Evolutionary conservation across 2,888 invertebrate genomes (phyloP).

Genomic region (Anthoptus insignis): DNA sequence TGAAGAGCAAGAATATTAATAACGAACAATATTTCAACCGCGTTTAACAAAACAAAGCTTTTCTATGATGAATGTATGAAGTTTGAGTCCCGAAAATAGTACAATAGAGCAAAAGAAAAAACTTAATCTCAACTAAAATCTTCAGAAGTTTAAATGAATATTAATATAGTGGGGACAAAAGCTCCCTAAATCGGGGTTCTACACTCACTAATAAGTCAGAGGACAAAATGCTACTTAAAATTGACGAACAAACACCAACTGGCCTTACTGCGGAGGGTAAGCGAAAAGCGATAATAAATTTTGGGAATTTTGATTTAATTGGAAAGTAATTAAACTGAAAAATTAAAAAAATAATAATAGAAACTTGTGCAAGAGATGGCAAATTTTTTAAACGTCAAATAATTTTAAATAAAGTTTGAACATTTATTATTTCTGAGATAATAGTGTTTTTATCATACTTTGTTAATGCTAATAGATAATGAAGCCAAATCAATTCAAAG

Average conservation of each 20-base stretch:
- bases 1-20: conserved; percentile 60
- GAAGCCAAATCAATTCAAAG: no score
- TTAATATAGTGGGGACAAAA: conserved; percentile 66
- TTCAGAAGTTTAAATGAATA: conserved; percentile 65
- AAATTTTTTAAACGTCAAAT: no score
- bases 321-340: no score
- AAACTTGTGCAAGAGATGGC: no score
- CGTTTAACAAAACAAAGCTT: conserved; percentile 62
- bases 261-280: neutral
- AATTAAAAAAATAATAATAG: no score
- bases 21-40: conserved; percentile 66
- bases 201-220: conserved; percentile 44
- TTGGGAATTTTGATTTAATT: neutral
- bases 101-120: conserved; percentile 55
- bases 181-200: conserved; percentile 62
- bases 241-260: neutral
- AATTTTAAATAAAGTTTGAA: no score
- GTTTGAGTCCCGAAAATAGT: conserved; percentile 67
- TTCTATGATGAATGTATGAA: conserved; percentile 65
- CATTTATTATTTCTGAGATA: no score
- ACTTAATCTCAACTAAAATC: conserved; percentile 74
- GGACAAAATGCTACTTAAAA: conserved; percentile 50
- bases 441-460: no score
- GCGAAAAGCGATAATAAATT: neutral
- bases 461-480: no score